Conservation (phyloP, 2,113 vertebrate genomes). For the Pristiophorus japonicus region DNA sequence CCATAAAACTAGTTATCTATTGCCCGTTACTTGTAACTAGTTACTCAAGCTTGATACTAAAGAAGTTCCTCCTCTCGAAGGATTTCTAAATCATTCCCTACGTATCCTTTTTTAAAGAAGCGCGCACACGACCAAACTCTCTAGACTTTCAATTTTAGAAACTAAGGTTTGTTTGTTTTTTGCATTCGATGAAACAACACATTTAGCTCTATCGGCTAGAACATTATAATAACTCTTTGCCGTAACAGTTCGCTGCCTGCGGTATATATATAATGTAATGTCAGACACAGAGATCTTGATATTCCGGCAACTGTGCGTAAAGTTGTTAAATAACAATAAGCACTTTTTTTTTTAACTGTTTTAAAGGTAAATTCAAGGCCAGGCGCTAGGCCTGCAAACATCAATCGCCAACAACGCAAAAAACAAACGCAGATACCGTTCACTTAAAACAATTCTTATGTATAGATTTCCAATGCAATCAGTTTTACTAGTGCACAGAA, state of each 20-base stretch:
- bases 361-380: constrained; percentile 16
- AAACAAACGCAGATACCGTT: background rate
- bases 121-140: background rate
- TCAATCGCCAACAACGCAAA: background rate
- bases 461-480: background rate
- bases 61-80: background rate
- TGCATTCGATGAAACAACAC: background rate
- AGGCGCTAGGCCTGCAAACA: constrained; percentile 25
- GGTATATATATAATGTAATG: background rate
- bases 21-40: background rate
- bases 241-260: background rate
- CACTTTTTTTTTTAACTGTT: background rate
- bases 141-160: background rate
- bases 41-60: background rate
- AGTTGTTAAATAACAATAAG: background rate
- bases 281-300: background rate
- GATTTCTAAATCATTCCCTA: background rate
- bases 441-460: background rate
- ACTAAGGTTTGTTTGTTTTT: background rate
- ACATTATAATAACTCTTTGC: background rate
- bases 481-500: background rate
- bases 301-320: background rate
- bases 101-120: background rate
- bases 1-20: background rate
- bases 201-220: background rate